Evolutionary conservation across 2,797 vertebrate genomes (phyloP).

Genomic region (Oryzias sinensis): DNA sequence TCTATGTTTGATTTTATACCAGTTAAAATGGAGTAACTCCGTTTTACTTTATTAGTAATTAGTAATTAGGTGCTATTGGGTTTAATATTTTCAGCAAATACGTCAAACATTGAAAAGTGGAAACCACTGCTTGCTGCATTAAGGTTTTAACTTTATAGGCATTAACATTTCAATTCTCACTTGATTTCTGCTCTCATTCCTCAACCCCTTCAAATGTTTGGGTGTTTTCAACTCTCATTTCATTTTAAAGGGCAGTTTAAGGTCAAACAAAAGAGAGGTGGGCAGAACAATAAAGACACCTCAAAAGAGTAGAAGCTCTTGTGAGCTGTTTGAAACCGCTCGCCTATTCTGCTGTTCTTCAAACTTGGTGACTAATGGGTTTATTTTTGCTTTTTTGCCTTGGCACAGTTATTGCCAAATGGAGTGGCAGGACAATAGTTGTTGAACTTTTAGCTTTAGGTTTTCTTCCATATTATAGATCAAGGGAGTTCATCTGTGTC

Average conservation of each 20-base stretch:
- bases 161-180: conserved; percentile 30
- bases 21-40: too few relatives aligned
- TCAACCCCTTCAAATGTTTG: conserved; percentile 48
- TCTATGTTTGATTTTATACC: too few relatives aligned
- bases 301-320: conserved; percentile 19
- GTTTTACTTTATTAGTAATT: too few relatives aligned
- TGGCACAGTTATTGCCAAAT: conserved; percentile 10
- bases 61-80: too few relatives aligned
- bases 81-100: not conserved
- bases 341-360: conserved; percentile 21
- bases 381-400: conserved; percentile 36
- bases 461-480: too few relatives aligned
- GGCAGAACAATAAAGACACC: conserved; percentile 27
- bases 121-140: not conserved
- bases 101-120: not conserved
- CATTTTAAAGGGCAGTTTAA: conserved; percentile 36
- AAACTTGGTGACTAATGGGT: conserved; percentile 38
- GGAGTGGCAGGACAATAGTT: too few relatives aligned
- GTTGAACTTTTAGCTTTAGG: too few relatives aligned
- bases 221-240: conserved; percentile 43
- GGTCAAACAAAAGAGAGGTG: conserved; percentile 44
- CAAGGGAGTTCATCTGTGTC: too few relatives aligned
- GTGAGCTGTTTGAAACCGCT: conserved; percentile 15
- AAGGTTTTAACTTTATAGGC: conserved; percentile 15
- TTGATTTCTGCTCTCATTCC: conserved; percentile 28